Percentiles rank a stretch among this genome's conserved stretches.
phyloP scores from a whole-genome alignment of 2,888 invertebrate species.

The Zootermopsis nevadensis region DNA sequence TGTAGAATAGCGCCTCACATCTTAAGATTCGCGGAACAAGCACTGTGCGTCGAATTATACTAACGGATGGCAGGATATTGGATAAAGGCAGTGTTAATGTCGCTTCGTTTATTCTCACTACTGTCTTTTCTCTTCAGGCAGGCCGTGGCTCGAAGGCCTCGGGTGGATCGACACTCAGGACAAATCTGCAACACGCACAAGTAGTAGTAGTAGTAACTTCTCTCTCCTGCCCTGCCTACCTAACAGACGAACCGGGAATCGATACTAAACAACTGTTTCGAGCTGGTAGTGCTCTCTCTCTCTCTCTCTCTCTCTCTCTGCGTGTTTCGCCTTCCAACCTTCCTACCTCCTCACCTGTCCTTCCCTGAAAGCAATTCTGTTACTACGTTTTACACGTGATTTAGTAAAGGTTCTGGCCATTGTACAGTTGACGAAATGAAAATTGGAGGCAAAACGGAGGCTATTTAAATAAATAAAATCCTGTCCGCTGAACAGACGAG shows the following conservation, averaged over 20 bases:
- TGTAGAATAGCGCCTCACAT: too few relatives aligned
- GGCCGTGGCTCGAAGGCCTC: constrained; percentile 40
- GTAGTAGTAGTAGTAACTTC: background rate
- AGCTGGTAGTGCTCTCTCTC: background rate
- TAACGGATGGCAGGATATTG: background rate
- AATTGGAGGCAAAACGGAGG: background rate
- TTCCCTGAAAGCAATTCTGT: background rate
- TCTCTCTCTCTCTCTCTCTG: background rate
- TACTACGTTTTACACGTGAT: background rate
- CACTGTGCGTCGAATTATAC: background rate
- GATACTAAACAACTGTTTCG: constrained; percentile 33
- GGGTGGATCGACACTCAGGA: constrained; percentile 44
- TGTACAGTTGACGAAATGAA: background rate
- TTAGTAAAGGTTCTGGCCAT: background rate
- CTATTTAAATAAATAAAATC: background rate
- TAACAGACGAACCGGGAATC: background rate
- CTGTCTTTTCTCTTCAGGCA: constrained; percentile 5
- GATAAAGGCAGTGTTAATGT: constrained; percentile 27
- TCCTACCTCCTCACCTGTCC: background rate
- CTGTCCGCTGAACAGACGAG: background rate
- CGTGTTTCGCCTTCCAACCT: constrained; percentile 9
- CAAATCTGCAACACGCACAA: constrained; percentile 47
- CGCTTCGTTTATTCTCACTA: background rate
- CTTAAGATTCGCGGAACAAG: too few relatives aligned
- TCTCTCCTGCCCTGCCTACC: background rate